Evolutionary conservation across 2,797 vertebrate genomes (phyloP), one percentile per base, ranked within the genome.

Genomic region (Sebastes itinus): DNA sequence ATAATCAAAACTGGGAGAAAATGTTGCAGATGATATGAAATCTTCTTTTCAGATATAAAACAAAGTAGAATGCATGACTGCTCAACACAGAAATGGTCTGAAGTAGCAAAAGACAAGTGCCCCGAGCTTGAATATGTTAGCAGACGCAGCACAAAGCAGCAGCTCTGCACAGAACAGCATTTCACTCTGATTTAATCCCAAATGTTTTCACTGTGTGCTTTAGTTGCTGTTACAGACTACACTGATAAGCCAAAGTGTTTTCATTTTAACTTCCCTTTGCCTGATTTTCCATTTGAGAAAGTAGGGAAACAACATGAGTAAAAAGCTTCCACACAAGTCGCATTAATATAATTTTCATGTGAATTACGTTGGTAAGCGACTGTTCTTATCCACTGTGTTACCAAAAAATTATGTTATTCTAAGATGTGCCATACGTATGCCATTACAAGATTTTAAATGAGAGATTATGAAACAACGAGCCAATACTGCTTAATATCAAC

Each of bases 51-150:
- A 27, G 28, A 76, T 72, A 59, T 33, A 81, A 72, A 30, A 4
- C 7, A 66, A 75, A 56, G 28, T 33, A 60, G 35, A 70, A 58
- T 60, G 49, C 62, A 65, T 52, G 56, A 77, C 58, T 56, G 70
- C 56, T 84, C 13, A 32, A 80, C 68, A 87, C 62, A 83, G 35
- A 84, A 81, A 69, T 22, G 33, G 30, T 77, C 33, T 81, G 33
- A 87, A 83, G 72, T 33, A 49, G 74, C 49, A 75, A 65, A 83
- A 75, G 70, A 75, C 42, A 85, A 86, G 64, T 49, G 70, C 78
- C 76, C n/a, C 33, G 2, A 85, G 82, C 78, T 74, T 74, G 72
- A 85, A 85, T 79, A 82, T 75, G 20, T 88, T 54, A 77, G 63
- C 73, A 71, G 46, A 83, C 11, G 16, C 49, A 58, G 72, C 65